Base-by-base conservation (phyloP, 2,888 invertebrate genomes). In the Pemphredon lugubris region DNA sequence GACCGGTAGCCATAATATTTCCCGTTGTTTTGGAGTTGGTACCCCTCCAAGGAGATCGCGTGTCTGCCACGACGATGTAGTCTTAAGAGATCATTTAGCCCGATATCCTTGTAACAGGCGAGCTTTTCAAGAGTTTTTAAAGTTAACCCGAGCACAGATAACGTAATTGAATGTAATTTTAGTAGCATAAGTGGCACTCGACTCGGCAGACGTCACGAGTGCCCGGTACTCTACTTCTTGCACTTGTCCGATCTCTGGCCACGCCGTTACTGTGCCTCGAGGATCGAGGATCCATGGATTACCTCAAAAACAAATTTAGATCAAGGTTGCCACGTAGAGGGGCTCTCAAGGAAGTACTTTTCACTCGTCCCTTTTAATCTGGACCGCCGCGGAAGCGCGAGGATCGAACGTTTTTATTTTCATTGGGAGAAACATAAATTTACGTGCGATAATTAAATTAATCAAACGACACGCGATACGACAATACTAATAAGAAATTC, bases 101-200 rank as follows among this genome's bases (percentile, higher is more conserved):
- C 73, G 73, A 68, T 69, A 83, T 79, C 79, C 82, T 77, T 76
- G 75, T 73, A 78, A 79, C 83, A 77, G 75, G 72, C 73, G 63
- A 80, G 79, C 78, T 75, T 82, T 84, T 86, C 84, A 81, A 87
- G 87, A 75, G 86, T 83, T 87, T 87, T 84, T 84, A 79, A 82
- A 86, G 85, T 84, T 84, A 86, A 87, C 84, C 86, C 84, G 79
- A 83, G 84, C 80, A 78, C 80, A 86, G 88, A 87, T 87, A 87
- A 87, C 84, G 83, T 86, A 86, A 88, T 87, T 87, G 88, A 88
- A 86, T 87, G 87, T 89, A 89, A 89, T 89, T 89, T 89, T 89
- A 89, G 89, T 88, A 87, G 86, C 87, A 88, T 87, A 88, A 89
- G 89, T 89, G 89, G 80, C 84, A 87, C 89, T 89, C 84, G 89